Conservation (phyloP, 2,113 vertebrate species). For the Catharus bicknelli region DNA sequence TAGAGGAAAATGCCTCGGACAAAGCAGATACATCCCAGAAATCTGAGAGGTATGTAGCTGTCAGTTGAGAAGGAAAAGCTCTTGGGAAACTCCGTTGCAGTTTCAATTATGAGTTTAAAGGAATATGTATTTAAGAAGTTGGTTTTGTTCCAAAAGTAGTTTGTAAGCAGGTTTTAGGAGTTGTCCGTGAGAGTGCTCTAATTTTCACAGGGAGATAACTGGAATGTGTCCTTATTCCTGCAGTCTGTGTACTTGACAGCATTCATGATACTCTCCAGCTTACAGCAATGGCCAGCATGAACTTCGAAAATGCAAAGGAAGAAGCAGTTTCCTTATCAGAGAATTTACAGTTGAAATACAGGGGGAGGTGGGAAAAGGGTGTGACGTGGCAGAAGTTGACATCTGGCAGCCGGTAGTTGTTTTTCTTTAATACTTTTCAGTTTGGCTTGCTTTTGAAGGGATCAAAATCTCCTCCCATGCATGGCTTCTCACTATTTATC, state of each 20-base stretch:
- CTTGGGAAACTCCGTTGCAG: background rate
- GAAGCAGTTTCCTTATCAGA: background rate
- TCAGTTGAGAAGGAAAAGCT: background rate
- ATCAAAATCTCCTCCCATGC: background rate
- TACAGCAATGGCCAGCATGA: background rate
- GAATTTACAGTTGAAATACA: background rate
- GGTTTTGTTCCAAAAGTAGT: background rate
- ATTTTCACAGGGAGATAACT: background rate
- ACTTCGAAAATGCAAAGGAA: background rate
- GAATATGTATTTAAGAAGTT: background rate
- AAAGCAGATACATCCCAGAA: constrained; percentile 97
- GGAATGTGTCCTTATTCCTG: background rate
- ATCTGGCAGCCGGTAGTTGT: background rate
- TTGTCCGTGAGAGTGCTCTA: rapidly evolving
- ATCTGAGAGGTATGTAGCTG: constrained; percentile 88
- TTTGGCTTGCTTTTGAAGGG: background rate
- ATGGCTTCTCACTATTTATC: background rate
- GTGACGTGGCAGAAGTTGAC: background rate
- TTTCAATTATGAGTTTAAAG: background rate
- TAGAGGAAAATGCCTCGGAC: constrained; percentile 94
- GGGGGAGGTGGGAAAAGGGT: background rate
- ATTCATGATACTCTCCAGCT: background rate
- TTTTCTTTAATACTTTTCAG: background rate
- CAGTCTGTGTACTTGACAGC: background rate
- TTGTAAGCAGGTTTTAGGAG: background rate